Evolutionary conservation across 2,888 invertebrate genomes (phyloP).

Genomic region (Nysson spinosus): DNA sequence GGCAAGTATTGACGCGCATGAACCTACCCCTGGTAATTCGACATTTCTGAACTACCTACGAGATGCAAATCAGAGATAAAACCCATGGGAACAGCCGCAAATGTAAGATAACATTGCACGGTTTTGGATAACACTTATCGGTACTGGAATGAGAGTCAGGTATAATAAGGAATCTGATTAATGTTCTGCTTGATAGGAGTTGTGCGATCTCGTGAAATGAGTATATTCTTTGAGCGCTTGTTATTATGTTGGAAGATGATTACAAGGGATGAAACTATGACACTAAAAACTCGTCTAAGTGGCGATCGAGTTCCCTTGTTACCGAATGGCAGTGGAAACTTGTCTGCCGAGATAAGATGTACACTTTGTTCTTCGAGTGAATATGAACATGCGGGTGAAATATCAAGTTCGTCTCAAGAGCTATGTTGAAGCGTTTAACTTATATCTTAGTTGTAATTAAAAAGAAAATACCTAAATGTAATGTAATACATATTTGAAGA

Average conservation of each 20-base stretch:
- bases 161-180: too few species aligned
- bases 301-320: conserved; percentile 33
- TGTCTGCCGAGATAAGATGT: conserved; percentile 5
- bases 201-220: too few species aligned
- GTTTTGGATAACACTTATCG: conserved; percentile 36
- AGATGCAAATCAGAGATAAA: conserved; percentile 22
- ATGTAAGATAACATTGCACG: not conserved
- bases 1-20: conserved; percentile 64
- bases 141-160: conserved; percentile 31
- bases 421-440: conserved; percentile 18
- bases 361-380: conserved; percentile 27
- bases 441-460: not conserved
- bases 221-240: too few species aligned
- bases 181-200: too few species aligned
- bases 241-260: too few species aligned
- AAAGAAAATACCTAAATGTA: not conserved
- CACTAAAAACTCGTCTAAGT: too few species aligned
- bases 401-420: conserved; percentile 62
- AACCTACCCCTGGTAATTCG: too few species aligned
- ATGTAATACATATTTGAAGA: too few species aligned
- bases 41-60: conserved; percentile 11
- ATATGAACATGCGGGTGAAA: conserved; percentile 66
- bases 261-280: too few species aligned
- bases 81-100: not conserved
- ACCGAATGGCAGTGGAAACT: conserved; percentile 42